Evolutionary conservation across 2,888 invertebrate genomes (phyloP), one percentile per base, ranked within the genome.

Genomic region (Brenthis ino): DNA sequence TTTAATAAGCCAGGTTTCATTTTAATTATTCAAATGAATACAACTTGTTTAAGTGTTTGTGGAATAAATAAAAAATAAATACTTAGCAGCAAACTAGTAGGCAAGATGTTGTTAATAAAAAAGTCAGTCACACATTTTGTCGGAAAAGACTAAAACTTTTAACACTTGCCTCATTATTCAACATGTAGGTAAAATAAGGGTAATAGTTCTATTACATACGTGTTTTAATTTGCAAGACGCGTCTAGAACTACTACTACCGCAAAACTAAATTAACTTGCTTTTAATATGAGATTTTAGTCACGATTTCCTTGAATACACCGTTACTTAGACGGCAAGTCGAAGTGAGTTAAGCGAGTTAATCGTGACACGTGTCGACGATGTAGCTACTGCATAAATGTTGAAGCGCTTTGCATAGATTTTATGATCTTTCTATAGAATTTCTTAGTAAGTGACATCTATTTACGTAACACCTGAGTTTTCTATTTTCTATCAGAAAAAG

Each of bases 281-380:
- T 80, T 79, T 78, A 79, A 84, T 86, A 85, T 80, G 80, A 85
- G 83, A 87, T 87, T 86, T 85, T 77, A 86, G 85, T 86, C 87
- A 87, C 87, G 87, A 82, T 75, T 79, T 74, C 69, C 69, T 75
- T 79, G 82, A 84, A 84, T 81, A 82, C 82, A 79, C 79, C 74
- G 79, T 81, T 80, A 75, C 76, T 76, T 72, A 76, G 75, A 77
- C 77, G 79, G 77, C 74, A 79, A 82, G 78, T 78, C 76, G 77
- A 79, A 82, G 78, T 79, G 78, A 84, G 80, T 82, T 84, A 81
- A 81, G 80, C 75, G 81, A 82, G 81, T 82, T 88, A 88, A 88
- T 85, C 85, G 81, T 71, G 75, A 85, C 85, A 85, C 85, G 85
- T 85, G 86, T 85, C 76, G 72, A 79, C 79, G 79, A 84, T 82